These are phyloP conservation scores for Drosophila kuntzei DNA, from an alignment of 2,888 invertebrate genomes.

Conservation along the genomic window DNA sequence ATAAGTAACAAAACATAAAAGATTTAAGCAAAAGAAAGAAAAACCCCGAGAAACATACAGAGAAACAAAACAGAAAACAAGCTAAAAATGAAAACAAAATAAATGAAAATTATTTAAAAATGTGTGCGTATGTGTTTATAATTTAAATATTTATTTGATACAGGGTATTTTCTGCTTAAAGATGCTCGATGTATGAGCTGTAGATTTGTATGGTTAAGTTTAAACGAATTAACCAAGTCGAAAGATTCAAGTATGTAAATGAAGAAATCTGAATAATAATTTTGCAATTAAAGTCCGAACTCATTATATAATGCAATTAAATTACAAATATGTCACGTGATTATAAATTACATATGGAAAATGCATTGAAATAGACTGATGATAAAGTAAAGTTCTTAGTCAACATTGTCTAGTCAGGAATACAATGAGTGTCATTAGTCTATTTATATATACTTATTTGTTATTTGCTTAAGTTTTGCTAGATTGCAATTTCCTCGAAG, in stretches of 20 bases:
- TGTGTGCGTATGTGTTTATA: neutral
- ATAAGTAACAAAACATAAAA: slow-evolving; percentile 63
- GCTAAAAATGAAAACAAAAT: slow-evolving; percentile 75
- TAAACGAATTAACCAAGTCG: neutral
- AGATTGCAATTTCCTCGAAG: slow-evolving; percentile 1
- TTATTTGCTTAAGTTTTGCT: neutral
- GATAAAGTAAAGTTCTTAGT: neutral
- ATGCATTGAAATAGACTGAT: neutral
- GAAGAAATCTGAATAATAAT: neutral
- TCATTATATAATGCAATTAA: neutral
- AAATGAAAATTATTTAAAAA: slow-evolving; percentile 77
- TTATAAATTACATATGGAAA: neutral
- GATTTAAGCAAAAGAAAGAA: slow-evolving; percentile 66
- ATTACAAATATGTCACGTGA: neutral
- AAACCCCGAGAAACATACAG: slow-evolving; percentile 58
- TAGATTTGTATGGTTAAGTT: neutral
- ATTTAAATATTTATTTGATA: too few relatives aligned
- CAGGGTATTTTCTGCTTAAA: neutral
- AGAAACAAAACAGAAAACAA: slow-evolving; percentile 55
- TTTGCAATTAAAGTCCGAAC: neutral
- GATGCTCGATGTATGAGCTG: neutral
- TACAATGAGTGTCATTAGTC: neutral
- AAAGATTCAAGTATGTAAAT: neutral
- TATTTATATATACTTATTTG: neutral
- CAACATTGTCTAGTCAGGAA: slow-evolving; percentile 1